Evolutionary conservation across 2,113 vertebrate genomes (phyloP), one percentile per base, ranked within the genome.

Genomic region (Echinops telfairi): DNA sequence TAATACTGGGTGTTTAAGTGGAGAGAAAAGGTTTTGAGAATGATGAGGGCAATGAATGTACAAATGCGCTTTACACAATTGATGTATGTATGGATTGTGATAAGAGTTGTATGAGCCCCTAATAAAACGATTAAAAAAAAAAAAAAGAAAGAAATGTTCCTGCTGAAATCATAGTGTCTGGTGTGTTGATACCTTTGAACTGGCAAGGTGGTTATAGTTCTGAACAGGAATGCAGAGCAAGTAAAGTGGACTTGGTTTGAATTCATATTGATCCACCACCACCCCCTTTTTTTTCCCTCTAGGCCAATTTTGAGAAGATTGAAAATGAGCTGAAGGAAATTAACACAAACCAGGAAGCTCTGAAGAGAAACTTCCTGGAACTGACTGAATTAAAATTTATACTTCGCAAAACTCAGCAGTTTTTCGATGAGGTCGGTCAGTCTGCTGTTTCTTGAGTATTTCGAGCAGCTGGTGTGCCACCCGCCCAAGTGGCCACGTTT

Each of bases 361-460:
- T 99, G 93, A 99, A 99, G 98, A 99, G 98, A 97, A 99, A 99
- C 97, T 99, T 99, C 97, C 98, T 99, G 97, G 99, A 99, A 93
- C 97, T 99, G 97, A 99, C 99, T 0, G 99, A 99, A 97, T 98
- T 99, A 97, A 99, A 99, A 96, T 99, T 99, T 97, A 99, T 99
- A 95, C 98, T 99, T 96, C 99, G 99, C 40, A 99, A 99, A 97
- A 99, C 99, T 14, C 99, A 99, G 95, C 99, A 99, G 94, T 99
- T 99, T 98, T 99, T 99, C 94, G 99, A 99, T 94, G 99, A 99
- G 99, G 99, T 99, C 98, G 99, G 99, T 99, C 98, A 98, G 98
- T 96, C 97, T 97, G 97, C 98, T 96, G 12, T 90, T 58, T 95
- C 88, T 95, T 88, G 71, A 86, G 88, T 93, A 64, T 81, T 38